Evolutionary conservation across 2,888 invertebrate species (phyloP), one percentile per base, ranked within the genome.

Genomic region (Ctena decussata): DNA sequence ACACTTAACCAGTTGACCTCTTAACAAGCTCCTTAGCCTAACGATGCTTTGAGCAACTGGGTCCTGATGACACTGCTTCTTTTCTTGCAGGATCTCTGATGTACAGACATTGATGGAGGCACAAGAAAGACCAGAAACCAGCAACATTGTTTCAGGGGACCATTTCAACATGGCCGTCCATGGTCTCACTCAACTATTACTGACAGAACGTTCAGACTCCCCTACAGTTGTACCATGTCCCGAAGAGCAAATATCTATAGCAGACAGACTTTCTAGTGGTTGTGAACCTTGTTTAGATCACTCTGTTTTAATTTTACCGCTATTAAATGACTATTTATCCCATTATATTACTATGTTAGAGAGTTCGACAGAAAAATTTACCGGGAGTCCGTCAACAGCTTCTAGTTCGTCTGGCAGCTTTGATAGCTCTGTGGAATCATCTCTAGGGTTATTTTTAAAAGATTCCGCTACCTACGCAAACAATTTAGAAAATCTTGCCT

Each of bases 321-420:
- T 94, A 69, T 53, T 94, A 72, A 86, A 88, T 44, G 92, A 93
- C 83, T 94, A 93, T 84, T 84, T 94, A 65, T 79, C 80, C 41
- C 92, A 92, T 71, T 94, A 94, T 73, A 81, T 90, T n/a, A 91
- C 92, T 15, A 86, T 93, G 88, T 73, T 93, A 27, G 80, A 81
- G 1, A 76, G 79, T 27, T 77, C 70, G 32, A 35, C 46, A 0
- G 76, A 80, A 11, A 81, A 57, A 18, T 72, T 84, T 30, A 84
- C 86, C 12, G 77, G 76, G 0, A 75, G 79, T 57, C 80, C 85
- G 0, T 72, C 86, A 12, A 69, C 77, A 3, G 77, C 82, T 0
- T 82, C 80, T 2, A 78, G 77, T n/a, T 81, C 85, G 0, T 89
- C 91, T 79, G 93, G 92, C 35, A 92, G 91, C 70, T 91, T 91